phyloP scores from a whole-genome alignment of 2,797 vertebrate genomes.

The Typhlichthys eigenmanni region DNA sequence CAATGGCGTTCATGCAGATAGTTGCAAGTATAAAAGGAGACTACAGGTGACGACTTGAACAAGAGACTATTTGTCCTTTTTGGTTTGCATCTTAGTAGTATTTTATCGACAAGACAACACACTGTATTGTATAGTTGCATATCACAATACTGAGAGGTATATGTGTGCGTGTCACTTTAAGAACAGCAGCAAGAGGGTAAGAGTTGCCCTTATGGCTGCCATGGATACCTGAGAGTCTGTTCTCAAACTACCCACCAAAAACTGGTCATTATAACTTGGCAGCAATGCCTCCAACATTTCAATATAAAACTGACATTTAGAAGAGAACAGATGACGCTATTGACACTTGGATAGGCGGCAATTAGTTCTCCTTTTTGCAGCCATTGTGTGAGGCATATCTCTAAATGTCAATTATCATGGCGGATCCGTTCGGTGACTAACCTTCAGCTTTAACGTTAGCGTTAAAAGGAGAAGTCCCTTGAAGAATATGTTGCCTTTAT shows the following conservation, averaged over 20 bases:
- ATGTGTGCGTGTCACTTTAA: too few relatives aligned
- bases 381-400: constrained; percentile 70
- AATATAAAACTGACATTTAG: constrained; percentile 81
- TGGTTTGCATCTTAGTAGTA: too few relatives aligned
- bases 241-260: constrained; percentile 37
- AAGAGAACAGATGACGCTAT: constrained; percentile 68
- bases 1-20: too few relatives aligned
- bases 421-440: constrained; percentile 66
- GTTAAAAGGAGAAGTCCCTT: constrained; percentile 65
- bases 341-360: constrained; percentile 74
- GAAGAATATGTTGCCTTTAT: constrained; percentile 70
- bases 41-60: too few relatives aligned
- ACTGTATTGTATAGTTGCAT: too few relatives aligned
- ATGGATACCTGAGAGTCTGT: constrained; percentile 44
- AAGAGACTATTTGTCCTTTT: too few relatives aligned
- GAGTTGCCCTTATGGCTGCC: constrained; percentile 26
- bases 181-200: constrained; percentile 11
- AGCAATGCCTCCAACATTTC: constrained; percentile 61
- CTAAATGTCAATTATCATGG: constrained; percentile 83
- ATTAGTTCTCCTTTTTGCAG: constrained; percentile 77
- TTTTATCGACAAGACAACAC: too few relatives aligned
- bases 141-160: too few relatives aligned
- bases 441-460: constrained; percentile 74
- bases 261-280: constrained; percentile 57
- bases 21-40: too few relatives aligned